Conservation (phyloP, 2,113 vertebrate species). For the Empidonax alnorum region DNA sequence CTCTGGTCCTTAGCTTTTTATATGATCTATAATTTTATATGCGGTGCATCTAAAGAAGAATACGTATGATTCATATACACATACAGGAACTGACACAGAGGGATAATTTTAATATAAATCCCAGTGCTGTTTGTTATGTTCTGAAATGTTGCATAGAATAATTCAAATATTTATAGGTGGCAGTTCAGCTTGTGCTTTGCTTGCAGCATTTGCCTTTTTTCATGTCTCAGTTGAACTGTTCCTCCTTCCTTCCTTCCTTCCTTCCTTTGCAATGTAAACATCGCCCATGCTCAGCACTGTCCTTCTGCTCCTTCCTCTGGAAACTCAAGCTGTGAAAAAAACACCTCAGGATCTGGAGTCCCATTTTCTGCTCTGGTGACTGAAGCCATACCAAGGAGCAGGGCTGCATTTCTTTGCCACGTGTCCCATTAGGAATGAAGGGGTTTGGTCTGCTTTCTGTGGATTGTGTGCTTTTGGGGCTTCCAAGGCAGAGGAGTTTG, state of each 20-base stretch:
- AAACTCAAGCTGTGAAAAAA: background rate
- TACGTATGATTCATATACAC: constrained; percentile 30
- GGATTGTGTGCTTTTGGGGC: background rate
- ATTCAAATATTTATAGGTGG: constrained; percentile 52
- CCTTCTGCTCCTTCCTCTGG: background rate
- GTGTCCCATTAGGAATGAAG: background rate
- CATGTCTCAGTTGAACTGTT: background rate
- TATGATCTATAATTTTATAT: constrained; percentile 15
- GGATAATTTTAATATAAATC: constrained; percentile 43
- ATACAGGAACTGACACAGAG: background rate
- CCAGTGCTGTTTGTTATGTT: constrained; percentile 32
- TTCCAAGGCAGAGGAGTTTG: background rate
- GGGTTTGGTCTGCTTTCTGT: background rate
- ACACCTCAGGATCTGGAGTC: background rate
- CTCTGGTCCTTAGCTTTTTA: constrained; percentile 7
- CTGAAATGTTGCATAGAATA: constrained; percentile 28
- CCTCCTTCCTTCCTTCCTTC: constrained; percentile 8
- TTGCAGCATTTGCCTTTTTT: constrained; percentile 55
- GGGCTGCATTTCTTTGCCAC: background rate
- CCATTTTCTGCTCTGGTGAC: background rate
- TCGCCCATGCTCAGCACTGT: background rate
- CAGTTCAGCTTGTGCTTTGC: constrained; percentile 55
- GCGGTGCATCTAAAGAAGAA: background rate
- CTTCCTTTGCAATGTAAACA: constrained; percentile 24
- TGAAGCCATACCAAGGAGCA: background rate